Evolutionary conservation across 2,888 invertebrate species (phyloP).

Genomic region (Hemistola chrysoprasaria): DNA sequence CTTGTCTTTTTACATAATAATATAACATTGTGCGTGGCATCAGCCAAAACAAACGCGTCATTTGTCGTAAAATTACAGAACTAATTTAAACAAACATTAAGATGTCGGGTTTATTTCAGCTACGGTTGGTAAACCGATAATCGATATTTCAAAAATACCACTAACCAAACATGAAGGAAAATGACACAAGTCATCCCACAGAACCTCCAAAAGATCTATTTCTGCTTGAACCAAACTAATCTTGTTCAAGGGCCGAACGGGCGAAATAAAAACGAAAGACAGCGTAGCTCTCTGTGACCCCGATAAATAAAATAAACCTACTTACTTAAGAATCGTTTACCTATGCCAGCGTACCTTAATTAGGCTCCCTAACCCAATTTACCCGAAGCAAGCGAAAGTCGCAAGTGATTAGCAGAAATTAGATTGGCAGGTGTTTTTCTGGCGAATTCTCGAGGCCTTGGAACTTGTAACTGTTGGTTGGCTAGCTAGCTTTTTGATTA

Average conservation of each 20-base stretch:
- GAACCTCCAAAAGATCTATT: too few relatives aligned
- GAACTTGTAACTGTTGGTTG: too few relatives aligned
- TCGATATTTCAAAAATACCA: too few relatives aligned
- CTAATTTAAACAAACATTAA: too few relatives aligned
- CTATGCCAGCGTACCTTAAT: constrained; percentile 39
- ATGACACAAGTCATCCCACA: too few relatives aligned
- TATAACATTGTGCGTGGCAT: too few relatives aligned
- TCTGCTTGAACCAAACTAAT: constrained; percentile 3
- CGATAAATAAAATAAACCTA: constrained; percentile 36
- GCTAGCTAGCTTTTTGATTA: neutral
- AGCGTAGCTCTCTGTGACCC: constrained; percentile 7
- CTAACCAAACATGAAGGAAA: too few relatives aligned
- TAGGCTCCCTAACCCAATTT: constrained; percentile 39
- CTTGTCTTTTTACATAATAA: too few relatives aligned
- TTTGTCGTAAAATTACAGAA: too few relatives aligned
- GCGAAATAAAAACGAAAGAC: constrained; percentile 14
- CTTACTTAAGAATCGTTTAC: constrained; percentile 34
- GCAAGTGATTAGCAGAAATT: constrained; percentile 31
- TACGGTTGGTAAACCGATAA: too few relatives aligned
- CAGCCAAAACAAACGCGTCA: too few relatives aligned
- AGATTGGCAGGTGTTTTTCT: constrained; percentile 29
- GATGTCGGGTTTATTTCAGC: too few relatives aligned
- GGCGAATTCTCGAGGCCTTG: constrained; percentile 17
- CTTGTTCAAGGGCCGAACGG: constrained; percentile 1
- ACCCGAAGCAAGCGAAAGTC: constrained; percentile 29